Evolutionary conservation across 2,797 vertebrate genomes (phyloP), one percentile per base, ranked within the genome.

Genomic region (Lemur catta): DNA sequence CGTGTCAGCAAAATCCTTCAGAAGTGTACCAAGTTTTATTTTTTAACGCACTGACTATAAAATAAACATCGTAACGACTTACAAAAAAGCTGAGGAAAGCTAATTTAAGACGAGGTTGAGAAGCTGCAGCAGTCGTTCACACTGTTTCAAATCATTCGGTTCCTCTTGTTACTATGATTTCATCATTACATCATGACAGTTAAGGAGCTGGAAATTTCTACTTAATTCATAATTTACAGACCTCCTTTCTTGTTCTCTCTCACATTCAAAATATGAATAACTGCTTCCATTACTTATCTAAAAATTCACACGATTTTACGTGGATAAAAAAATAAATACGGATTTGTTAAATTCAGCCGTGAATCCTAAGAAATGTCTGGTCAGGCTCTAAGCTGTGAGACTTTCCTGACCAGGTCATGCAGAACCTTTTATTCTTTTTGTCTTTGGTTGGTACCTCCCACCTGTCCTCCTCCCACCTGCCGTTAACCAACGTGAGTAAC

Each of bases 91-190:
- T 6, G 41, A 72, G n/a, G 30, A 59, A 41, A 61, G 17, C 43
- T 10, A 1, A 10, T 8, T 38, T 15, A 43, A 72, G 55, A 9
- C 13, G 8, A 35, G 20, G 15, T 14, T 10, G n/a, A 59, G 48
- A 20, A 1, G 10, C 26, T 0, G 18, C 3, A 15, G 6, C 30
- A 6, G 12, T 13, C 0, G 12, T 14, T 38, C 26, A 6, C 1
- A 0, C 6, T 43, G n/a, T 14, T 26, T 46, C 14, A 50, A 8
- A n/a, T 4, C 59, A 13, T 48, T 65, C 0, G 22, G 15, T 30
- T 72, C 28, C 50, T 74, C 74, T 50, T 9, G 10, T 30, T 2
- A 13, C 6, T 24, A 33, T 35, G 80, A 35, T 76, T 71, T 90
- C 67, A 67, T 35, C 28, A 5, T 52, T 22, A 13, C 14, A 0